phyloP scores from a whole-genome alignment of 2,113 vertebrate species.

The Dascyllus trimaculatus region DNA sequence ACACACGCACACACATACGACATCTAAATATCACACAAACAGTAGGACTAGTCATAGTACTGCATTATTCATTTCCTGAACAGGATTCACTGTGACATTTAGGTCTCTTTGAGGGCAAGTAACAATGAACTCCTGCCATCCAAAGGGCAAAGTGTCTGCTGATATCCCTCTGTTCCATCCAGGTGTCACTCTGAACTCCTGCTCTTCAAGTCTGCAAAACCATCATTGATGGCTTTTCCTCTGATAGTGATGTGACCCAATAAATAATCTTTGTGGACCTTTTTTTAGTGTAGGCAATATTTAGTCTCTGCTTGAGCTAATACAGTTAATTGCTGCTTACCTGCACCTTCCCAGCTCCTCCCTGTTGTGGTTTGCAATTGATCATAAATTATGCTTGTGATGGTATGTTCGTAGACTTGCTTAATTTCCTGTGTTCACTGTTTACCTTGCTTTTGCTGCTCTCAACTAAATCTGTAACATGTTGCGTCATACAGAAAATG shows the following conservation, averaged over 20 bases:
- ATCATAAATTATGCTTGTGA: neutral
- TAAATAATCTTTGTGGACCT: neutral
- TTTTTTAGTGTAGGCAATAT: neutral
- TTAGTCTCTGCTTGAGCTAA: neutral
- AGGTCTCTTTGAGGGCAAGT: slow-evolving; percentile 17
- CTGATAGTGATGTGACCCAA: neutral
- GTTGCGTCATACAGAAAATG: neutral
- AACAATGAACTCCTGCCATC: slow-evolving; percentile 4
- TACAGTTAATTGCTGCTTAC: neutral
- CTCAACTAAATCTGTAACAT: neutral
- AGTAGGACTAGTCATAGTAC: neutral
- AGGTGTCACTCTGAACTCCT: neutral
- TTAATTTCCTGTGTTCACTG: neutral
- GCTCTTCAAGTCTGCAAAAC: neutral
- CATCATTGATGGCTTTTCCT: neutral
- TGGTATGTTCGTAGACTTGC: neutral
- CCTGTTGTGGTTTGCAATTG: neutral
- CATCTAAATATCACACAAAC: neutral
- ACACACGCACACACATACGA: neutral
- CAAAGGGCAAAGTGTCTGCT: slow-evolving; percentile 13
- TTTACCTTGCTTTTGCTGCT: neutral
- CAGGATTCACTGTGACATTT: slow-evolving; percentile 36
- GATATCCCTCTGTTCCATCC: slow-evolving; percentile 5
- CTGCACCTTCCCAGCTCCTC: neutral
- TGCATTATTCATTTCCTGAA: slow-evolving; percentile 1